A percentile compares a stretch with the other conserved stretches of the same genome.
Evolutionary conservation across 2,113 vertebrate genomes (phyloP).

Genomic region (Ptilonorhynchus violaceus): DNA sequence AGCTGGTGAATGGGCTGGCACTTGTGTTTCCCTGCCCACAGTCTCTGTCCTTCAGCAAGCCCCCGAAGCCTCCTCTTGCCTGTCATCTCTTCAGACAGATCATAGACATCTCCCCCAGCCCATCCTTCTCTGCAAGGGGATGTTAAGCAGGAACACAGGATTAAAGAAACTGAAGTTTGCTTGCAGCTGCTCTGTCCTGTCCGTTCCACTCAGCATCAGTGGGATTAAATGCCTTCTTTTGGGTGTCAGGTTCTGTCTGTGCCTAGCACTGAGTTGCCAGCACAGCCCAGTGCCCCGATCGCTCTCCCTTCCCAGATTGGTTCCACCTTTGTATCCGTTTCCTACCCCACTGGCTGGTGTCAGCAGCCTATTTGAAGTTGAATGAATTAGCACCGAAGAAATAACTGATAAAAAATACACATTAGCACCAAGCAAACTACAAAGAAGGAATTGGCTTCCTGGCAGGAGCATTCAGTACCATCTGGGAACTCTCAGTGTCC

Average conservation of each 20-base stretch:
- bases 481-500: conserved; percentile 18
- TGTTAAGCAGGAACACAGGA: not conserved
- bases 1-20: not conserved
- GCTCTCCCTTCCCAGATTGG: not conserved
- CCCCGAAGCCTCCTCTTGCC: not conserved
- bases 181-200: conserved; percentile 45
- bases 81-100: conserved; percentile 23
- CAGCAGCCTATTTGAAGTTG: conserved; percentile 36
- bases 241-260: conserved; percentile 47
- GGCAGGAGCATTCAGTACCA: not conserved
- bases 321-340: conserved; percentile 46
- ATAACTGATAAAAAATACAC: conserved; percentile 21
- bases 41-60: not conserved
- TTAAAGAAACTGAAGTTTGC: conserved; percentile 50
- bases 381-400: conserved; percentile 39
- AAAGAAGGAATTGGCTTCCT: not conserved
- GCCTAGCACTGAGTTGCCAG: not conserved
- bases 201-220: conserved; percentile 37
- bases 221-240: conserved; percentile 22
- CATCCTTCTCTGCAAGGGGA: not conserved
- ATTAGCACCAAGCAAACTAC: not conserved
- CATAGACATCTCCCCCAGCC: not conserved
- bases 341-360: conserved; percentile 7
- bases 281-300: not conserved
- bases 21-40: not conserved